Evolutionary conservation across 2,888 invertebrate genomes (phyloP).

Genomic region (Hedya salicella): DNA sequence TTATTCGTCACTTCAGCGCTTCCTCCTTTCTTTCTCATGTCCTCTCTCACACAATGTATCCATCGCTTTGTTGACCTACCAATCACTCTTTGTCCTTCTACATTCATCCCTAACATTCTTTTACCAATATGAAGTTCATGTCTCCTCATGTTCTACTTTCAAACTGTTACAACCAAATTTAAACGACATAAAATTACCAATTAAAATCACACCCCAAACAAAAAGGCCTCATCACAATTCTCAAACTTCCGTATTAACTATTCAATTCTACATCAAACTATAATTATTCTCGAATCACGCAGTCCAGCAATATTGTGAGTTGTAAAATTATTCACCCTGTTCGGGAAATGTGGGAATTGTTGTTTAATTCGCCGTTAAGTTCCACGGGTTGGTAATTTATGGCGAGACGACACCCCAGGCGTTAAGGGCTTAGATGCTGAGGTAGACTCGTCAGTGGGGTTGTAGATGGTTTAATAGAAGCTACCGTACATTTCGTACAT

Average conservation of each 20-base stretch:
- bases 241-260: constrained; percentile 32
- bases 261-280: constrained; percentile 46
- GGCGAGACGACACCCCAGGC: constrained; percentile 53
- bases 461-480: neutral
- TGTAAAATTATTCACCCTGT: constrained; percentile 74
- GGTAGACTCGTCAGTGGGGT: constrained; percentile 35
- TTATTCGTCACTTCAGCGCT: too few species aligned
- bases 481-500: too few species aligned
- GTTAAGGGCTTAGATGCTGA: constrained; percentile 46
- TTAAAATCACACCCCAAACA: constrained; percentile 1
- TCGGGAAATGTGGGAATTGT: constrained; percentile 56
- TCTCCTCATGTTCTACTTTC: neutral
- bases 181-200: neutral
- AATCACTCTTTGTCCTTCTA: too few species aligned
- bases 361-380: constrained; percentile 77
- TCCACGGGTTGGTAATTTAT: constrained; percentile 61
- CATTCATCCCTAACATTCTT: too few species aligned
- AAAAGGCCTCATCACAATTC: constrained; percentile 23
- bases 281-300: constrained; percentile 60
- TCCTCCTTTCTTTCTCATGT: too few species aligned
- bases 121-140: too few species aligned
- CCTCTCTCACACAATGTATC: too few species aligned
- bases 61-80: too few species aligned
- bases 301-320: constrained; percentile 61
- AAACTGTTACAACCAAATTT: neutral